Conservation (phyloP, 2,797 vertebrate genomes). For the Champsocephalus esox region DNA sequence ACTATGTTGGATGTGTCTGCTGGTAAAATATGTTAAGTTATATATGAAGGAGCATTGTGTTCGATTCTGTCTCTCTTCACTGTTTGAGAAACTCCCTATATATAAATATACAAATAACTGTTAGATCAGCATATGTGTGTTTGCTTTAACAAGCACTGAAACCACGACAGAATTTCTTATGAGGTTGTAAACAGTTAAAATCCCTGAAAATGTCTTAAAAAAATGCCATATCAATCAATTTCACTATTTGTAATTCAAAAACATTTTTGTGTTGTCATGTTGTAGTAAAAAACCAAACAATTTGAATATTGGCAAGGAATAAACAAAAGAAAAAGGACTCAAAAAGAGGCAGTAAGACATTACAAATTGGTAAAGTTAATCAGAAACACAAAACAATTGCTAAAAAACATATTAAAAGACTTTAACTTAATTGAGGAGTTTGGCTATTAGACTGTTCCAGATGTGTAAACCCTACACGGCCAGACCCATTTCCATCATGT, state of each 20-base stretch:
- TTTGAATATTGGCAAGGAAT: no score
- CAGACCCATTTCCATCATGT: background rate
- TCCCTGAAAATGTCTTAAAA: background rate
- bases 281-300: no score
- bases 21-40: background rate
- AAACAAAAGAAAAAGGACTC: no score
- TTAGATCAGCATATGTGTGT: background rate
- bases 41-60: background rate
- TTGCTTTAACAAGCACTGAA: background rate
- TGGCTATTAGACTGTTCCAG: no score
- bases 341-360: no score
- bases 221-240: background rate
- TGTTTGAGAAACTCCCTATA: background rate
- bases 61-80: background rate
- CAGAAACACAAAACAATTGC: no score
- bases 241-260: background rate
- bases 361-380: no score
- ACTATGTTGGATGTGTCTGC: constrained; percentile 1
- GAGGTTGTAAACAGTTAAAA: background rate
- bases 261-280: background rate
- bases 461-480: no score
- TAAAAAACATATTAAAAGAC: no score
- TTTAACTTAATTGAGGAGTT: no score
- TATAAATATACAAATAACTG: background rate
- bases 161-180: background rate